Base-by-base conservation (phyloP, 2,797 vertebrate genomes). In the Lophius americanus region DNA sequence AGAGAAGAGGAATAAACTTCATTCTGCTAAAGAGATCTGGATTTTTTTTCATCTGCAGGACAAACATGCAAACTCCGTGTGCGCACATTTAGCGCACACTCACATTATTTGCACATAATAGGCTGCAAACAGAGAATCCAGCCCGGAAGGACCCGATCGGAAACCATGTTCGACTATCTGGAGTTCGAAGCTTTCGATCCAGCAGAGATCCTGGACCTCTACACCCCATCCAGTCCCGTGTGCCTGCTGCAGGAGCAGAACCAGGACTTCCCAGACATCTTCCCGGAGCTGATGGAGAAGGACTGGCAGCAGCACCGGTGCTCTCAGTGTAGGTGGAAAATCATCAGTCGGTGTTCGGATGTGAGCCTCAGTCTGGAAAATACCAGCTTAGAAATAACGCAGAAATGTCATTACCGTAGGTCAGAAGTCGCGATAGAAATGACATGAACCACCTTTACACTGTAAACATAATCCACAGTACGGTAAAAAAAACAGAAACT, bases 121-220 rank as follows among this genome's bases (percentile, higher is more conserved):
- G 90, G 92, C 93, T 93, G 42, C n/a, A 35, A 0, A 14, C 38
- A 11, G 3, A 33, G 53, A 23, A 83, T 81, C 92, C 90, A 91
- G 92, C 91, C 92, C 90, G 50, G 85, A 88, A 61, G 43, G 59
- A 60, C 50, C 89, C 92, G 82, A 92, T 88, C 9, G 51, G 23
- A 83, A 3, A 94, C 88, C 94, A 98, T 98, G 96, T 97, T 98
- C 89, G 96, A 98, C 92, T 97, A 94, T 88, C 93, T 98, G 95
- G 96, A 98, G 87, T 94, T 97, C 75, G 94, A 95, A 86, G 93
- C 94, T 81, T 95, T 97, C 82, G 96, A 94, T 87, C 93, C 95
- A 51, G 95, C 92, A 86, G 95, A 96, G 76, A 93, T 96, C 89
- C 85, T 95, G 93, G 95, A 96, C 92, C 93, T 96, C 88, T 97